These are phyloP conservation scores for Pedicia rivosa DNA, from an alignment of 2,888 invertebrate species.

Conservation along the genomic window DNA sequence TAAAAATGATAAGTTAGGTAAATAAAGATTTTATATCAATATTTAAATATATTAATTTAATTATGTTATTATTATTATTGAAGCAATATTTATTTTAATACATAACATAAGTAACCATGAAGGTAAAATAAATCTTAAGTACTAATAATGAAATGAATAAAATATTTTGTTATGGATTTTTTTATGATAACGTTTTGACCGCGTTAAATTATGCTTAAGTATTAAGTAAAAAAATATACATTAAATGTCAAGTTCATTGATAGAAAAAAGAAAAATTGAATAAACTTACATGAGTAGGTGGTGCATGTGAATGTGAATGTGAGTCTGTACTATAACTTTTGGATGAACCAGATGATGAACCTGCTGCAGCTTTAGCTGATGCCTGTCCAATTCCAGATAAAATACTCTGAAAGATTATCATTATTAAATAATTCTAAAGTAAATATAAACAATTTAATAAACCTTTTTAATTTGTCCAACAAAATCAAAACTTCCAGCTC, in stretches of 20 bases:
- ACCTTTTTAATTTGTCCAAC: conserved; percentile 24
- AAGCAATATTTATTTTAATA: too few species aligned
- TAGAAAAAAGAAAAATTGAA: too few species aligned
- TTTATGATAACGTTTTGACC: too few species aligned
- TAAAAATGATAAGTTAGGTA: neutral
- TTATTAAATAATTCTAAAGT: neutral
- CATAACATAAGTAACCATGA: too few species aligned
- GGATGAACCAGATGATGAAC: conserved; percentile 13
- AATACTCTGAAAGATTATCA: conserved; percentile 17
- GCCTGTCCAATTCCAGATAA: conserved; percentile 27
- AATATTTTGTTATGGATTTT: too few species aligned
- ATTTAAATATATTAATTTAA: neutral
- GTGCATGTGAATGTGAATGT: neutral
- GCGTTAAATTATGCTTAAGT: too few species aligned
- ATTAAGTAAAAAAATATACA: too few species aligned
- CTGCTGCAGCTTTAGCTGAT: conserved; percentile 28
- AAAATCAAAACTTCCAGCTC: conserved; percentile 24
- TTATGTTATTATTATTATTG: too few species aligned
- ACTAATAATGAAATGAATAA: too few species aligned
- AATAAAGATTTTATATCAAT: neutral
- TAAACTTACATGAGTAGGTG: too few species aligned
- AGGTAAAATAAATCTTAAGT: too few species aligned
- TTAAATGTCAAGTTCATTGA: too few species aligned
- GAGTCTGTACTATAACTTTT: neutral
- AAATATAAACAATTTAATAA: neutral